A percentile compares a stretch with the other conserved stretches of the same genome.
Conservation (phyloP, 1,140 invertebrate species). For the Zaprionus africanus region DNA sequence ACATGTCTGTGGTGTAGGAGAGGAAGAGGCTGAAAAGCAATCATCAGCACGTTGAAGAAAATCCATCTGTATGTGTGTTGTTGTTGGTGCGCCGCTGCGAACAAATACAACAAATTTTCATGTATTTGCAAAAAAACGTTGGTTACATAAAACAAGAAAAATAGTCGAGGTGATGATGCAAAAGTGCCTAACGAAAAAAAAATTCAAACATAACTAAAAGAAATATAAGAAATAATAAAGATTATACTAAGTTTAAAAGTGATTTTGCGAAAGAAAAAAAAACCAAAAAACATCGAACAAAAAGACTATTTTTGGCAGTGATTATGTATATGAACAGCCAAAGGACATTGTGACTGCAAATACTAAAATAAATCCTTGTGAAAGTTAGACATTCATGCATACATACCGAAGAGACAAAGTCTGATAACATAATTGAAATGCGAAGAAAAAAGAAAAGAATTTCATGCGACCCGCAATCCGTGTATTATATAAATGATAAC, state of each 20-base stretch:
- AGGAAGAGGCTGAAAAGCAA: constrained; percentile 46
- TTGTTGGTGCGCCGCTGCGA: constrained; percentile 50
- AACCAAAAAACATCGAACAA: constrained; percentile 13
- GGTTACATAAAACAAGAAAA: constrained; percentile 71
- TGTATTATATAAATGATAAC: constrained; percentile 12
- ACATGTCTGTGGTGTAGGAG: constrained; percentile 61
- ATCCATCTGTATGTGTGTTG: constrained; percentile 65
- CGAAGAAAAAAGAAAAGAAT: constrained; percentile 1
- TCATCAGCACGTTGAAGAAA: constrained; percentile 41
- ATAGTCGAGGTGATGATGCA: constrained; percentile 48
- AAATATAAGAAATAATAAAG: not conserved
- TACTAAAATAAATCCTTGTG: constrained; percentile 67
- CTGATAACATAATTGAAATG: not conserved
- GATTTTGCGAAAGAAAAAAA: not conserved
- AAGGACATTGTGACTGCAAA: constrained; percentile 7
- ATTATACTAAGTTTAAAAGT: constrained; percentile 24
- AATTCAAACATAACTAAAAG: constrained; percentile 7
- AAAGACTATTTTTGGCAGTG: constrained; percentile 36
- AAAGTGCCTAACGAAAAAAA: constrained; percentile 35
- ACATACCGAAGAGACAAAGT: constrained; percentile 58
- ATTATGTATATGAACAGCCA: constrained; percentile 28
- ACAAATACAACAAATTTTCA: constrained; percentile 57
- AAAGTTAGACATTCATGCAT: constrained; percentile 41
- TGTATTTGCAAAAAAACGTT: constrained; percentile 59
- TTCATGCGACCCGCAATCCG: no score